These are phyloP conservation scores for Lagria hirta DNA, from an alignment of 2,888 invertebrate species.

Conservation along the genomic window DNA sequence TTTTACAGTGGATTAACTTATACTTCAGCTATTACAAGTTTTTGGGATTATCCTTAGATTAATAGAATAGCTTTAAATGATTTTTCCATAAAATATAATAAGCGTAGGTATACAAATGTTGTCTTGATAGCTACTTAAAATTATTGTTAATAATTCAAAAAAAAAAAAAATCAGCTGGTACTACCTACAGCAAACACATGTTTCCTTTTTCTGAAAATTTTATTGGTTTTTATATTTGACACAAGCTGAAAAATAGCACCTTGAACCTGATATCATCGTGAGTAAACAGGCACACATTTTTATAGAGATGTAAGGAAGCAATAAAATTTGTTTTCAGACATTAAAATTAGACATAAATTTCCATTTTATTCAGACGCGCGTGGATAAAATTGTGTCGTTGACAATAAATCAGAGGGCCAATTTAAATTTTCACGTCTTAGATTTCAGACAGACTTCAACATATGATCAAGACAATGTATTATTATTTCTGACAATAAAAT, in stretches of 20 bases:
- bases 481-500: too few species aligned
- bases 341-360: constrained; percentile 17
- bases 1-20: too few species aligned
- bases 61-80: too few species aligned
- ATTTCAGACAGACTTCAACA: too few species aligned
- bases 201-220: constrained; percentile 27
- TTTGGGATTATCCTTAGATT: too few species aligned
- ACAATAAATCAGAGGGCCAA: not conserved
- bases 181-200: constrained; percentile 26
- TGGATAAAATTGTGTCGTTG: constrained; percentile 3
- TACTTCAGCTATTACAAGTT: too few species aligned
- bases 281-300: constrained; percentile 17
- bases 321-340: constrained; percentile 20
- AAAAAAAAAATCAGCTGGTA: too few species aligned
- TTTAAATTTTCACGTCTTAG: not conserved
- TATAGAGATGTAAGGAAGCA: constrained; percentile 27
- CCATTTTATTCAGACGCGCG: constrained; percentile 14
- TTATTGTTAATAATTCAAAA: too few species aligned
- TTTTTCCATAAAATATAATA: too few species aligned
- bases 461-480: too few species aligned
- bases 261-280: constrained; percentile 20
- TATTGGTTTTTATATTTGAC: constrained; percentile 23
- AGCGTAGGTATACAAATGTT: too few species aligned
- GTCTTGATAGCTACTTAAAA: too few species aligned
- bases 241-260: constrained; percentile 18